Conservation (phyloP, 1,140 invertebrate genomes). For the Drosophila leontia region DNA sequence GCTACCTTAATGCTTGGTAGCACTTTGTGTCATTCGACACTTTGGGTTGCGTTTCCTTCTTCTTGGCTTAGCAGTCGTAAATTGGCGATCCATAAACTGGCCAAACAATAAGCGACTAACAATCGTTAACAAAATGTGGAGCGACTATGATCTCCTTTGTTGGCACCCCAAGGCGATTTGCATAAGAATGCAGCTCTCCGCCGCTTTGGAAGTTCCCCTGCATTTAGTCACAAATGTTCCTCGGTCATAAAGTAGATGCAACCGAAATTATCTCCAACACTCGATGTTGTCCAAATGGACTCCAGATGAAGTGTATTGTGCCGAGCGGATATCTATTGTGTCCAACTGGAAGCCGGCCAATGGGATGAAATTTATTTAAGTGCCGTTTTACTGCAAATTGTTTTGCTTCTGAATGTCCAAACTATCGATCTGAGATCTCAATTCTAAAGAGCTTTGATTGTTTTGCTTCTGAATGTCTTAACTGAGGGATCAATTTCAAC, state of each 20-base stretch:
- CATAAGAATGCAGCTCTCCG: slow-evolving; percentile 71
- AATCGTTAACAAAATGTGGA: slow-evolving; percentile 70
- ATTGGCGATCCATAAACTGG: slow-evolving; percentile 62
- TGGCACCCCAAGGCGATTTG: slow-evolving; percentile 47
- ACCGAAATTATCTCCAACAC: slow-evolving; percentile 39
- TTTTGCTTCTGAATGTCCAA: slow-evolving; percentile 56
- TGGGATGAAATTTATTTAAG: slow-evolving; percentile 42
- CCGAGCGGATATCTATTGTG: slow-evolving; percentile 56
- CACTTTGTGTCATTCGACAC: slow-evolving; percentile 52
- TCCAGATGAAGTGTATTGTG: slow-evolving; percentile 37
- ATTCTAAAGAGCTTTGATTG: slow-evolving; percentile 37
- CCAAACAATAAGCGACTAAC: slow-evolving; percentile 70
- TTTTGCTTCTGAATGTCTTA: slow-evolving; percentile 56
- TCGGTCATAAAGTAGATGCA: slow-evolving; percentile 47
- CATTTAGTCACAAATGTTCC: slow-evolving; percentile 46
- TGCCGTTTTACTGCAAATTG: slow-evolving; percentile 75
- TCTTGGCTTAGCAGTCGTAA: slow-evolving; percentile 45
- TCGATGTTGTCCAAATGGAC: slow-evolving; percentile 38
- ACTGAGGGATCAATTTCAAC: slow-evolving; percentile 17
- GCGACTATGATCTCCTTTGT: slow-evolving; percentile 45
- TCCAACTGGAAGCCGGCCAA: slow-evolving; percentile 3
- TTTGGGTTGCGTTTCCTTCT: slow-evolving; percentile 32
- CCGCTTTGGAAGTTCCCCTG: slow-evolving; percentile 47
- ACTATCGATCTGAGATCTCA: slow-evolving; percentile 43
- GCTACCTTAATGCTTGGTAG: slow-evolving; percentile 57